A percentile compares a stretch with the other conserved stretches of the same genome.
Evolutionary conservation across 2,888 invertebrate genomes (phyloP).

Genomic region (Gonocerus acuteangulatus): DNA sequence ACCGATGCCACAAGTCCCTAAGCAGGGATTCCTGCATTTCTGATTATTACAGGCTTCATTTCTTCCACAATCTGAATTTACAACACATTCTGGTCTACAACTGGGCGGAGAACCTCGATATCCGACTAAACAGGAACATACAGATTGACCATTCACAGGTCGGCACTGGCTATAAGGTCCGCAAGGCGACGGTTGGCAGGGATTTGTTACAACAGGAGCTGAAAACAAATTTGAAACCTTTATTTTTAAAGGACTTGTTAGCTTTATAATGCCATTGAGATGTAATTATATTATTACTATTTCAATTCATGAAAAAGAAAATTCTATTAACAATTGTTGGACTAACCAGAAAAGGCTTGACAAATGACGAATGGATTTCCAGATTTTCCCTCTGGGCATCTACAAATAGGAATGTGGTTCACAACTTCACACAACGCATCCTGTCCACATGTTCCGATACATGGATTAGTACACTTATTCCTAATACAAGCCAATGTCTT

Average conservation of each 20-base stretch:
- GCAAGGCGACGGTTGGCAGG: constrained; percentile 49
- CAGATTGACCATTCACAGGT: constrained; percentile 62
- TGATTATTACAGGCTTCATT: constrained; percentile 65
- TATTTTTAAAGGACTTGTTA: neutral
- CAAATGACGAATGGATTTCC: constrained; percentile 64
- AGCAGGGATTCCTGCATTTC: constrained; percentile 69
- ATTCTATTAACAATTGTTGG: neutral
- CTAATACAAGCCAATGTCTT: constrained; percentile 47
- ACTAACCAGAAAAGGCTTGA: constrained; percentile 43
- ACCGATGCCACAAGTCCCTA: constrained; percentile 63
- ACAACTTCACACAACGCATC: constrained; percentile 65
- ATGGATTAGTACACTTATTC: constrained; percentile 50
- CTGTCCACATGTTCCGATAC: constrained; percentile 65
- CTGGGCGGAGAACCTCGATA: constrained; percentile 68
- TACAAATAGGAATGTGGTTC: constrained; percentile 69
- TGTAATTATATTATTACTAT: neutral
- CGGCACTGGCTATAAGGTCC: constrained; percentile 57
- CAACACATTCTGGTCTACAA: constrained; percentile 45
- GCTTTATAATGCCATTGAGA: too few relatives aligned
- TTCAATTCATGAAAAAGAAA: neutral
- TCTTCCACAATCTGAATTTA: constrained; percentile 59
- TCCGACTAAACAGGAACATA: constrained; percentile 61
- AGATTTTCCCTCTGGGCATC: constrained; percentile 57
- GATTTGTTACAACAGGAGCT: constrained; percentile 46
- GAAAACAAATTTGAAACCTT: constrained; percentile 31